Base-by-base conservation (phyloP, 2,888 invertebrate genomes). In the Dendrolimus pini region DNA sequence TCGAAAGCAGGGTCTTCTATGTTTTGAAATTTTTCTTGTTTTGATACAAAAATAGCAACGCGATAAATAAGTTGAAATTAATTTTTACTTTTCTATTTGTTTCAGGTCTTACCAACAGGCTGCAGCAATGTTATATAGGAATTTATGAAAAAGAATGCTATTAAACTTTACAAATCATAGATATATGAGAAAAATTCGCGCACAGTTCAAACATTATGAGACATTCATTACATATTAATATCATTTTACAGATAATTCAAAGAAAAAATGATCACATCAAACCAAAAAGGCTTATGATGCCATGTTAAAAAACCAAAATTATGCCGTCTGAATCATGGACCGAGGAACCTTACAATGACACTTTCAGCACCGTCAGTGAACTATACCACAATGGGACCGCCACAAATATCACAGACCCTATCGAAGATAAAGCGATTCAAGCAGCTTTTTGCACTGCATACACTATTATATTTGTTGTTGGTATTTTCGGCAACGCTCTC, bases 401-500 rank as follows among this genome's bases (percentile, higher is more conserved):
- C 12, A 64, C 59, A 18, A 41, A 55, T 63, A 60, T 56, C 56
- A 77, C 78, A 41, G 92, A 94, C 71, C 90, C 94, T 9, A 94
- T 95, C 61, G 92, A 94, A 62, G 92, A 94, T 69, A 92, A 93
- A 65, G 87, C 92, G 7, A 93, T 96, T 53, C 96, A 96, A 84
- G 93, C 94, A 14, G 80, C 94, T 57, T 96, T 96, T 78, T 95
- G 94, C 72, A 87, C 94, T 58, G 90, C 96, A 54, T 98, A 98
- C 82, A 91, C 93, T 2, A 88, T 93, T 41, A 96, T 98, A 66
- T 97, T 97, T 77, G 85, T 95, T 7, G 89, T 96, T 30, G 97
- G 97, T 2, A 89, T 96, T 47, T 94, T 94, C 70, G 97, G 97
- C 1, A 97, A 97, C 75, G 93, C 93, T n/a, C 86, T 97, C 58